Conservation (phyloP, 2,113 vertebrate genomes). For the Lates calcarifer region DNA sequence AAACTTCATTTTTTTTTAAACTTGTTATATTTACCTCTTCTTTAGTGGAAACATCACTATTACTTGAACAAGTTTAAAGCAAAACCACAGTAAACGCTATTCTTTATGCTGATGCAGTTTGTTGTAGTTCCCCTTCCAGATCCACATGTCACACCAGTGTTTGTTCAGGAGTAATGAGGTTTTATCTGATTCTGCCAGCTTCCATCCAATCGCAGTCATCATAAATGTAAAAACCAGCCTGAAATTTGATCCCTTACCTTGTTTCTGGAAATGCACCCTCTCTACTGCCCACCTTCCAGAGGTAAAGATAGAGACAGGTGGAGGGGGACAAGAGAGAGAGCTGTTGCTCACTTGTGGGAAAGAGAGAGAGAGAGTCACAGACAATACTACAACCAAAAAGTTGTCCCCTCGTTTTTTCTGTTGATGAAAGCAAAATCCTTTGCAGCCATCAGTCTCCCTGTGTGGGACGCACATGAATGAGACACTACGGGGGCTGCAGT, state of each 20-base stretch:
- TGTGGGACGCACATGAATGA: conserved; percentile 73
- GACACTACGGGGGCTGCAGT: conserved; percentile 48
- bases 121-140: conserved; percentile 5
- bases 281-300: conserved; percentile 62
- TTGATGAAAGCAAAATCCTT: conserved; percentile 83
- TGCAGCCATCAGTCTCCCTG: conserved; percentile 55
- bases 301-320: conserved; percentile 64
- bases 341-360: conserved; percentile 50
- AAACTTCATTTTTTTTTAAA: background rate
- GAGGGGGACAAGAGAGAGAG: conserved; percentile 61
- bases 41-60: conserved; percentile 49
- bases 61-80: conserved; percentile 3
- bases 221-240: conserved; percentile 20
- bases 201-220: conserved; percentile 33
- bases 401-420: conserved; percentile 77
- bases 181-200: conserved; percentile 34
- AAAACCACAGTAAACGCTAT: conserved; percentile 25
- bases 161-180: conserved; percentile 45
- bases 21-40: conserved; percentile 58
- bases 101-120: conserved; percentile 22
- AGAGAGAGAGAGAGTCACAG: conserved; percentile 66
- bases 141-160: conserved; percentile 24
- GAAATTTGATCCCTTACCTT: conserved; percentile 75
- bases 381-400: conserved; percentile 77
- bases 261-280: conserved; percentile 69